These are phyloP conservation scores for Vidua chalybeata DNA, from an alignment of 2,113 vertebrate genomes.

Conservation along the genomic window DNA sequence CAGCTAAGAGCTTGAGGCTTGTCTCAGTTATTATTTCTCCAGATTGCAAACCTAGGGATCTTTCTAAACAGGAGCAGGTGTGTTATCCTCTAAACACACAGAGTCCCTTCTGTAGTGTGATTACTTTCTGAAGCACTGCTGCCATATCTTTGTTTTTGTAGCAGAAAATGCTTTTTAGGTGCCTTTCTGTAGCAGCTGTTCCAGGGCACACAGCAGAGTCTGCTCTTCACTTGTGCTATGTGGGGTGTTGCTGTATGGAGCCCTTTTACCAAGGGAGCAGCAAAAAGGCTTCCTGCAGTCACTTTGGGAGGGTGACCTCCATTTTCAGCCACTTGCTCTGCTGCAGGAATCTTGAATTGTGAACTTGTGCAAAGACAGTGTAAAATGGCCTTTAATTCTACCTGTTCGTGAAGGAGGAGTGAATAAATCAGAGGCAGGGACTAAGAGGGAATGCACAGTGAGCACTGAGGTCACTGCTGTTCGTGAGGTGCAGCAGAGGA, in stretches of 20 bases:
- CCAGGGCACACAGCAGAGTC: not conserved
- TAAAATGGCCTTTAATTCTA: not conserved
- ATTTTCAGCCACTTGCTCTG: not conserved
- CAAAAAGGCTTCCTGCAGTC: not conserved
- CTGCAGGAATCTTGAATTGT: too few species aligned
- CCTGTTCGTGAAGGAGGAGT: not conserved
- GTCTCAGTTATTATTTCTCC: not conserved
- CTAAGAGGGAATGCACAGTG: not conserved
- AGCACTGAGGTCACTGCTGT: not conserved
- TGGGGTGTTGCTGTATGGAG: not conserved
- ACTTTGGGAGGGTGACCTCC: not conserved
- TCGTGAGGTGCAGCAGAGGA: not conserved
- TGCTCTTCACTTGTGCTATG: not conserved
- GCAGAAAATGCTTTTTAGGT: not conserved
- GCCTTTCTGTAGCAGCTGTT: not conserved
- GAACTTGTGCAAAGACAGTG: not conserved
- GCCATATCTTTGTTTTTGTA: not conserved
- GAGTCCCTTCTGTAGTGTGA: not conserved
- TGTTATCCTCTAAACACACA: not conserved
- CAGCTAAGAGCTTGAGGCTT: not conserved
- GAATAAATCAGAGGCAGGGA: not conserved
- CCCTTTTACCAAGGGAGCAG: not conserved
- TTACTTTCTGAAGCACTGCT: not conserved
- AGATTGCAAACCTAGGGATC: not conserved
- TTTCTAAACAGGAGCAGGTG: not conserved